Percentiles rank a stretch among this genome's conserved stretches.
Conservation (phyloP, 1,140 invertebrate species). For the Zaprionus vittiger region DNA sequence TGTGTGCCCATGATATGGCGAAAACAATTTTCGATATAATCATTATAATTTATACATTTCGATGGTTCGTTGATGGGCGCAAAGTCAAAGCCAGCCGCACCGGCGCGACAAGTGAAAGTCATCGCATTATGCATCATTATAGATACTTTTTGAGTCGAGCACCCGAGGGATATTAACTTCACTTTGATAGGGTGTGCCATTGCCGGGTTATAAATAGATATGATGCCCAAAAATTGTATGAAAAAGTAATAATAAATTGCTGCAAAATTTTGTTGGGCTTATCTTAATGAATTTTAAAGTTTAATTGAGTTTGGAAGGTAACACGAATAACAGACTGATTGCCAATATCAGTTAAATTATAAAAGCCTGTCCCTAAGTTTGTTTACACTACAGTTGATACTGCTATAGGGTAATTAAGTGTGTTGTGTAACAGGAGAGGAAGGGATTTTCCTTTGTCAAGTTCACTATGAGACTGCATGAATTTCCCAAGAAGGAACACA, state of each 20-base stretch:
- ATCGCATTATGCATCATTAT: constrained; percentile 44
- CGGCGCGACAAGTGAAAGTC: constrained; percentile 45
- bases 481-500: not conserved
- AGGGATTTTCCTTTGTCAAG: not conserved
- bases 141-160: constrained; percentile 4
- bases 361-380: not conserved
- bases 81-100: constrained; percentile 11
- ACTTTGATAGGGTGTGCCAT: constrained; percentile 5
- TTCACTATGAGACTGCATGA: not conserved
- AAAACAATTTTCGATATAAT: constrained; percentile 51
- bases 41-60: constrained; percentile 56
- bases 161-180: constrained; percentile 9
- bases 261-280: not conserved
- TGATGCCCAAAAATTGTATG: constrained; percentile 1
- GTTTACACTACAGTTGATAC: not conserved
- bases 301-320: not conserved
- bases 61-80: constrained; percentile 14
- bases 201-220: constrained; percentile 30
- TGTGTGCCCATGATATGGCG: constrained; percentile 33
- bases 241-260: not conserved
- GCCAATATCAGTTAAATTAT: not conserved
- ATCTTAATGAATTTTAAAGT: not conserved
- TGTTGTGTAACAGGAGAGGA: not conserved
- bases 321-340: not conserved
- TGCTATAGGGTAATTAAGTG: not conserved